Conservation (phyloP, 1,140 invertebrate genomes). For the Anadara kagoshimensis region DNA sequence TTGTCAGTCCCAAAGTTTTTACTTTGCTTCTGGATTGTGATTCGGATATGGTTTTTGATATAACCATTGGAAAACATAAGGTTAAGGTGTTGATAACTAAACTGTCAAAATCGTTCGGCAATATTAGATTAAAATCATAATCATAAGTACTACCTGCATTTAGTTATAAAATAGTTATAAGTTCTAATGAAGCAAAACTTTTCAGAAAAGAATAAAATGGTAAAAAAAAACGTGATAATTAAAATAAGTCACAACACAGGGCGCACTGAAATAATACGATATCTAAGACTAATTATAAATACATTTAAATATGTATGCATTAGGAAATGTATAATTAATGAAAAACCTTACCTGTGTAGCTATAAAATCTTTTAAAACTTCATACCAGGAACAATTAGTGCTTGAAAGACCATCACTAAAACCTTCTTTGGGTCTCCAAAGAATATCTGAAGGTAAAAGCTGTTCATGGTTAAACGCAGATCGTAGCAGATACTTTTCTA, state of each 20-base stretch:
- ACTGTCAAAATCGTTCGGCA: too few relatives aligned
- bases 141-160: too few relatives aligned
- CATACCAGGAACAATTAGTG: slow-evolving; percentile 84
- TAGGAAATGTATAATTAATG: slow-evolving; percentile 13
- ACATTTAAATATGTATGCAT: not conserved
- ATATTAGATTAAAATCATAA: too few relatives aligned
- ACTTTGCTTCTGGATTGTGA: too few relatives aligned
- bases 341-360: slow-evolving; percentile 76
- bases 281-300: not conserved
- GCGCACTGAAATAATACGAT: too few relatives aligned
- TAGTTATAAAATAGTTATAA: too few relatives aligned
- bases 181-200: too few relatives aligned
- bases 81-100: not conserved
- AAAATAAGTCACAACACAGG: not conserved
- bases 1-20: too few relatives aligned
- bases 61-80: not conserved
- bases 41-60: too few relatives aligned
- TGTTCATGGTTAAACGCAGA: slow-evolving; percentile 82
- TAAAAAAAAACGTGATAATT: too few relatives aligned
- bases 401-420: slow-evolving; percentile 89
- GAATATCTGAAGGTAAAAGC: slow-evolving; percentile 85
- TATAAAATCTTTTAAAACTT: slow-evolving; percentile 83
- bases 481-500: slow-evolving; percentile 88
- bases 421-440: slow-evolving; percentile 91
- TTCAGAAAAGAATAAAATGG: too few relatives aligned